phyloP scores from a whole-genome alignment of 1,140 invertebrate genomes.

The Zaprionus taronus region DNA sequence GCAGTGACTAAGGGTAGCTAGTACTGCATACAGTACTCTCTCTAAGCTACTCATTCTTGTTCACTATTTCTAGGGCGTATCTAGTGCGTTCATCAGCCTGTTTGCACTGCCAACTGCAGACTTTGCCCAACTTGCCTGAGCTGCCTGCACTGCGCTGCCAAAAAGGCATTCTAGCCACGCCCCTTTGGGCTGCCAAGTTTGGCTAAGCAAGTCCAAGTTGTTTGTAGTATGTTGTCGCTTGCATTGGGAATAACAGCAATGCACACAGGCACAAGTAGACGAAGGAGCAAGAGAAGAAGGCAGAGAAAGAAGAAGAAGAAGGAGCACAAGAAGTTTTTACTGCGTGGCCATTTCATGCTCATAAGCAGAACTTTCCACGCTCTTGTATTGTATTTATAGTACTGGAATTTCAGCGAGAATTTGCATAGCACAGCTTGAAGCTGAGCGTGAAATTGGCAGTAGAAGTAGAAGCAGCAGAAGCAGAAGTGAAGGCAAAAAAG shows the following conservation, averaged over 20 bases:
- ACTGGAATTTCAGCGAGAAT: slow-evolving; percentile 24
- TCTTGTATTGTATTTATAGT: slow-evolving; percentile 7
- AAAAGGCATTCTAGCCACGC: slow-evolving; percentile 15
- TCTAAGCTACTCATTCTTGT: neutral
- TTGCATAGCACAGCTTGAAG: slow-evolving; percentile 28
- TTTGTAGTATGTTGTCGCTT: slow-evolving; percentile 38
- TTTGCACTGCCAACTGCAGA: slow-evolving; percentile 26
- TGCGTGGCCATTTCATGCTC: slow-evolving; percentile 57
- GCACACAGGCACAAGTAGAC: neutral
- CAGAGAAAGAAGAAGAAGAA: neutral
- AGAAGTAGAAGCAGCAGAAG: neutral
- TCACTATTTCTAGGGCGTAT: neutral
- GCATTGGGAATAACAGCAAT: neutral
- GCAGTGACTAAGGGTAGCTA: neutral
- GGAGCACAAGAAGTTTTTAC: slow-evolving; percentile 30
- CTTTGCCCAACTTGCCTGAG: slow-evolving; percentile 34
- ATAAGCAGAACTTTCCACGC: slow-evolving; percentile 53
- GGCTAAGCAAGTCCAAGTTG: slow-evolving; percentile 33
- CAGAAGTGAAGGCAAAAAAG: neutral
- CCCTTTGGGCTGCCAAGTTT: slow-evolving; percentile 19
- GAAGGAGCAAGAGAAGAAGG: no score
- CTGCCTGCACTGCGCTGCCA: slow-evolving; percentile 24
- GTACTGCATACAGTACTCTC: neutral
- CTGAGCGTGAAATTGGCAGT: slow-evolving; percentile 30
- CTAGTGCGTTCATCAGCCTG: neutral